These are phyloP conservation scores for Mus pahari DNA, from an alignment of 2,113 vertebrate genomes.

Conservation along the genomic window DNA sequence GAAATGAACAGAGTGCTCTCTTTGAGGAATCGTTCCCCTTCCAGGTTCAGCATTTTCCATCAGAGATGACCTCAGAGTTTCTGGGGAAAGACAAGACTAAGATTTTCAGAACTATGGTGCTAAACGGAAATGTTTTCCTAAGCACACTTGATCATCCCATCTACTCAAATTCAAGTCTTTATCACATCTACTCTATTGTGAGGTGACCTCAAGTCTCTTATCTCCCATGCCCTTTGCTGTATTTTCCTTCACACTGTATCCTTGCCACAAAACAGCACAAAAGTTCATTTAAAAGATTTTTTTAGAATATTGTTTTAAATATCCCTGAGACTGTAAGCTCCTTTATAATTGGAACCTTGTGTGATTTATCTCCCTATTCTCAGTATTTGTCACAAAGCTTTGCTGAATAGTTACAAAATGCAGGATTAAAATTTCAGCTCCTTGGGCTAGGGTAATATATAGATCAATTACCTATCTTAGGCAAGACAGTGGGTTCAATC, in stretches of 20 bases:
- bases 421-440: slow-evolving; percentile 36
- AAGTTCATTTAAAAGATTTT: slow-evolving; percentile 39
- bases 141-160: neutral
- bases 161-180: neutral
- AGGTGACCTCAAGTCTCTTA: neutral
- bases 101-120: neutral
- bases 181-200: slow-evolving; percentile 20
- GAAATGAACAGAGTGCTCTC: neutral
- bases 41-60: slow-evolving; percentile 9
- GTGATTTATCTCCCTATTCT: slow-evolving; percentile 26
- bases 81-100: neutral
- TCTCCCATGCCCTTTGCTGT: neutral
- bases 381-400: slow-evolving; percentile 1
- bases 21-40: slow-evolving; percentile 4
- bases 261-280: neutral
- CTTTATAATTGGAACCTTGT: neutral
- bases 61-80: slow-evolving; percentile 18
- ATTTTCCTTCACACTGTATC: slow-evolving; percentile 10
- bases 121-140: slow-evolving; percentile 2
- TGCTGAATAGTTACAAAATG: neutral
- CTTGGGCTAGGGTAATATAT: neutral
- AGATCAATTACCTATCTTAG: neutral
- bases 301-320: slow-evolving; percentile 28
- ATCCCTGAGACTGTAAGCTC: slow-evolving; percentile 24
- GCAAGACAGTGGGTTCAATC: neutral